Evolutionary conservation across 1,140 invertebrate genomes (phyloP).

Genomic region (Pseudomyrmex flavicornis): DNA sequence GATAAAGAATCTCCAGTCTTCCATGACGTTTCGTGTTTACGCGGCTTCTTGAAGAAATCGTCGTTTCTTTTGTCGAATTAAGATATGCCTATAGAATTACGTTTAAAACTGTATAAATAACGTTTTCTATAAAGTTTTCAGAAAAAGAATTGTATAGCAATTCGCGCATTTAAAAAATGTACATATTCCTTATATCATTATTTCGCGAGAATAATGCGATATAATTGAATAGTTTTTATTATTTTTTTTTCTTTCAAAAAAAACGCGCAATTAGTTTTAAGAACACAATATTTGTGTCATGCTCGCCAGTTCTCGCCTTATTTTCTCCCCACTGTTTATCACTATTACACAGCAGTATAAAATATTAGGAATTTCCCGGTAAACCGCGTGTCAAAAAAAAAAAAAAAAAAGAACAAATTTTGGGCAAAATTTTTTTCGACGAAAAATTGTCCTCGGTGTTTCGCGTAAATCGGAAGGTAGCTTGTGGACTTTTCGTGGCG

Average conservation of each 20-base stretch:
- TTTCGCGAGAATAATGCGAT: neutral
- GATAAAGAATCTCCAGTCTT: conserved; percentile 28
- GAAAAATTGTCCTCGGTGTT: conserved; percentile 50
- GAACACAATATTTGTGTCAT: neutral
- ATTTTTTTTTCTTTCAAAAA: neutral
- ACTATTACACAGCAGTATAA: neutral
- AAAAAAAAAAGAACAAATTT: neutral
- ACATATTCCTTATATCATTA: neutral
- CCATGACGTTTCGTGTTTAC: conserved; percentile 24
- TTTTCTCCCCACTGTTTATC: conserved; percentile 19
- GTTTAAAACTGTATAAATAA: no score
- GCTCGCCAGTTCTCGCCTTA: neutral
- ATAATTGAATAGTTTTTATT: neutral
- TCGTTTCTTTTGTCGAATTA: conserved; percentile 6
- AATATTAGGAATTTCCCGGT: neutral
- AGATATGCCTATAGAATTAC: neutral
- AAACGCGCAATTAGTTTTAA: neutral
- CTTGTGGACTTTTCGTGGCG: conserved; percentile 41
- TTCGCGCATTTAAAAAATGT: conserved; percentile 6
- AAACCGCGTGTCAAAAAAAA: neutral
- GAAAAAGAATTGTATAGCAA: no score
- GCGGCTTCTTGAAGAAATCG: neutral
- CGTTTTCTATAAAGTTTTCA: no score
- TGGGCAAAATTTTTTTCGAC: conserved; percentile 37
- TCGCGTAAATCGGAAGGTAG: conserved; percentile 53